Evolutionary conservation across 2,113 vertebrate genomes (phyloP).

Genomic region (Pterocles burchelli): DNA sequence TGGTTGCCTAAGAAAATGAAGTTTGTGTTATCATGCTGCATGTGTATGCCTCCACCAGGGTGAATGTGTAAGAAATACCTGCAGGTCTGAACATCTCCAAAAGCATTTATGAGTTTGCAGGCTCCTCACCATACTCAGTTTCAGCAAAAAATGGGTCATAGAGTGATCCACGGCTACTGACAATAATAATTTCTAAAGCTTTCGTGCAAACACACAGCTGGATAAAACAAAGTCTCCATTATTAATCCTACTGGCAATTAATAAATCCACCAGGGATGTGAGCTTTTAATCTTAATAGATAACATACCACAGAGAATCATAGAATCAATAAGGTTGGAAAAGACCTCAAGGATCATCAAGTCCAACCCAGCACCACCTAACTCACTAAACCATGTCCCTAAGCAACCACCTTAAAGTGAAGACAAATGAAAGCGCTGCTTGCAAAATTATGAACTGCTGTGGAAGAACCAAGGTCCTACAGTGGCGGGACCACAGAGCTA

Average conservation of each 20-base stretch:
- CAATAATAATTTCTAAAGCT: neutral
- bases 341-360: no score
- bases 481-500: neutral
- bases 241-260: neutral
- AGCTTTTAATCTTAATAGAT: neutral
- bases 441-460: neutral
- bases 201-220: neutral
- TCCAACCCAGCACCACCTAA: no score
- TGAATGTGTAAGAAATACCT: neutral
- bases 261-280: neutral
- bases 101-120: neutral
- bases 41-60: no score
- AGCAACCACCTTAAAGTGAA: no score
- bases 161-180: neutral
- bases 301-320: no score
- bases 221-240: neutral
- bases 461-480: neutral
- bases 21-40: neutral
- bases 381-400: no score
- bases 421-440: neutral
- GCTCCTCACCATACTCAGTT: neutral
- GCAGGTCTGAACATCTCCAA: neutral
- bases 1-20: neutral
- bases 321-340: no score
- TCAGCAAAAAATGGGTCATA: neutral